Percentiles rank a stretch among this genome's conserved stretches.
These are phyloP conservation scores for Hyperopisus bebe DNA, from an alignment of 2,113 vertebrate species.

Conservation along the genomic window DNA sequence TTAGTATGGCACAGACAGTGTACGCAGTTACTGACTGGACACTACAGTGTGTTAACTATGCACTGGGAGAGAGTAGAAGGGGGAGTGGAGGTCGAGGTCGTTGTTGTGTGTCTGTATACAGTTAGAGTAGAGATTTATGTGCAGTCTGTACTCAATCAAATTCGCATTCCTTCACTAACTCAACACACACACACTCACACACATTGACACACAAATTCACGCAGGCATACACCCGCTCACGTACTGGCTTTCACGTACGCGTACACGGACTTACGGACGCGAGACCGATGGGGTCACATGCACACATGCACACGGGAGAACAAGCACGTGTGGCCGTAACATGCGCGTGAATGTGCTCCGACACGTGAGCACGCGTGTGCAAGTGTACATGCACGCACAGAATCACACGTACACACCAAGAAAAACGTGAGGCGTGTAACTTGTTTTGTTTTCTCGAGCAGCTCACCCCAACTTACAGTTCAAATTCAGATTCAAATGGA, in stretches of 20 bases:
- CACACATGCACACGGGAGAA: background rate
- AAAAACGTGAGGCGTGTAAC: background rate
- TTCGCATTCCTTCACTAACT: conserved; percentile 67
- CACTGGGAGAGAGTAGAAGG: conserved; percentile 6
- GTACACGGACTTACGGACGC: background rate
- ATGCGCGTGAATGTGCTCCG: background rate
- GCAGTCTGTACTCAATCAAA: conserved; percentile 71
- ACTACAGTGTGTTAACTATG: conserved; percentile 13
- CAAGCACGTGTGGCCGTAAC: background rate
- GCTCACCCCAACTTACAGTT: conserved; percentile 38
- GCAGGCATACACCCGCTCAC: background rate
- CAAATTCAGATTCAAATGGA: conserved; percentile 46
- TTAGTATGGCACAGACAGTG: background rate
- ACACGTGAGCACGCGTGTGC: background rate
- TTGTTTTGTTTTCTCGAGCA: conserved; percentile 31
- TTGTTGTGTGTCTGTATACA: conserved; percentile 64
- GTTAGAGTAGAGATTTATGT: conserved; percentile 67
- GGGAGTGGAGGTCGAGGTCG: conserved; percentile 51
- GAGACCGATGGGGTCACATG: background rate
- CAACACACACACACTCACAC: conserved; percentile 43
- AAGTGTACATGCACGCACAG: conserved; percentile 32
- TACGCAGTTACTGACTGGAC: conserved; percentile 14
- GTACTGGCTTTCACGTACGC: background rate
- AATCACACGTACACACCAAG: conserved; percentile 10
- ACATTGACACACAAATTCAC: background rate